These are phyloP conservation scores for Ormyrus pomaceus DNA, from an alignment of 2,888 invertebrate genomes.

Conservation along the genomic window DNA sequence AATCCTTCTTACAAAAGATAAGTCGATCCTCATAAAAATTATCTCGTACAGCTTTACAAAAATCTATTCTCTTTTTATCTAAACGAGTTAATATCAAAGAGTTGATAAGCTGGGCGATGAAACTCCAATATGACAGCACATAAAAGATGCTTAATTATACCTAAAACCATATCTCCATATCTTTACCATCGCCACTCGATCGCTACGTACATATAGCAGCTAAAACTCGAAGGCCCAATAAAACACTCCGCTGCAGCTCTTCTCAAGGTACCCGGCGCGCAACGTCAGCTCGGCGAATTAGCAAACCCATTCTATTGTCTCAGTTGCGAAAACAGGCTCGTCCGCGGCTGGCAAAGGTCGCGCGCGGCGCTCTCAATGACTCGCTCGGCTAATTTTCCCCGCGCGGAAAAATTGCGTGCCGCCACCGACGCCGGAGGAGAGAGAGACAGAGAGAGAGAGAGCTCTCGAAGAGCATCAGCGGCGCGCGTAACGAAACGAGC, in stretches of 20 bases:
- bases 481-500: not conserved
- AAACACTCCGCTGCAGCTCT: slow-evolving; percentile 17
- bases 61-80: too few species aligned
- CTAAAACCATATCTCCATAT: not conserved
- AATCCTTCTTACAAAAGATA: too few species aligned
- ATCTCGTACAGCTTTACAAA: not conserved
- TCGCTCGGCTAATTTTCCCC: slow-evolving; percentile 21
- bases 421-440: not conserved
- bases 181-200: slow-evolving; percentile 8
- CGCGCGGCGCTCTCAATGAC: not conserved
- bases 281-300: not conserved
- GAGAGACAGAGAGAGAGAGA: too few species aligned
- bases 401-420: not conserved
- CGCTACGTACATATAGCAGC: not conserved
- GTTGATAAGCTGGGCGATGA: too few species aligned
- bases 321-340: not conserved
- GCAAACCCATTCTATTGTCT: slow-evolving; percentile 45
- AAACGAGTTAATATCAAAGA: too few species aligned
- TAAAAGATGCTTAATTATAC: too few species aligned
- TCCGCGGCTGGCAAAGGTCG: not conserved
- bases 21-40: too few species aligned
- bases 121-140: too few species aligned
- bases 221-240: slow-evolving; percentile 1
- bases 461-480: too few species aligned
- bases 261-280: slow-evolving; percentile 5